Evolutionary conservation across 1,140 invertebrate species (phyloP), one percentile per base, ranked within the genome.

Genomic region (Ostrea edulis): DNA sequence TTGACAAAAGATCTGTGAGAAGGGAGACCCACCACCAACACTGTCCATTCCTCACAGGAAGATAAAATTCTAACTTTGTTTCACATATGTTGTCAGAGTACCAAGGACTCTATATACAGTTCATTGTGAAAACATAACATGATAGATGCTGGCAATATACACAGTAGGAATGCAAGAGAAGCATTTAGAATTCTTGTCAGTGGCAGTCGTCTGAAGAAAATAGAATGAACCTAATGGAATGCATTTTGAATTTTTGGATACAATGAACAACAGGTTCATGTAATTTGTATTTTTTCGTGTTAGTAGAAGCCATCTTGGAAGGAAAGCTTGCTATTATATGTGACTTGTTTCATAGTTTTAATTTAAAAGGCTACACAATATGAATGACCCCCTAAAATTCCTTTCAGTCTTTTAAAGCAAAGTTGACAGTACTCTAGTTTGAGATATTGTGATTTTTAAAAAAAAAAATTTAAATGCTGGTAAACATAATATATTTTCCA

Each of bases 71-170:
- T 12, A 9, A 17, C 25, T 29, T 14, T 29, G 14, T 29, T 77
- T 25, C 29, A 35, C 68, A 77, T 17, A 77, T 77, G 25, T 25
- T 77, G 68, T 29, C 25, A 77, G 25, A 25, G 29, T 12, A 35
- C 68, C 29, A 77, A 77, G 25, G 68, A 77, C 68, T 77, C 29
- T 77, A 29, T 77, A 25, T 77, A 77, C 8, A 25, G 11, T 77
- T 77, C 68, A 77, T 77, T 77, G 68, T 77, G 68, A 77, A 77
- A 77, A 77, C 68, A 77, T 22, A 77, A 35, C 29, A 77, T 77
- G 68, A 77, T 25, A 77, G 68, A 77, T 25, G 29, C 25, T 77
- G 68, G 68, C 68, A 77, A 25, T 77, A 2, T 35, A 25, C 14
- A 35, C 8, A 25, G 8, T 77, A 77, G 68, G 68, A 77, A 77